phyloP scores from a whole-genome alignment of 1,140 invertebrate genomes.

The Drosophila neocordata region DNA sequence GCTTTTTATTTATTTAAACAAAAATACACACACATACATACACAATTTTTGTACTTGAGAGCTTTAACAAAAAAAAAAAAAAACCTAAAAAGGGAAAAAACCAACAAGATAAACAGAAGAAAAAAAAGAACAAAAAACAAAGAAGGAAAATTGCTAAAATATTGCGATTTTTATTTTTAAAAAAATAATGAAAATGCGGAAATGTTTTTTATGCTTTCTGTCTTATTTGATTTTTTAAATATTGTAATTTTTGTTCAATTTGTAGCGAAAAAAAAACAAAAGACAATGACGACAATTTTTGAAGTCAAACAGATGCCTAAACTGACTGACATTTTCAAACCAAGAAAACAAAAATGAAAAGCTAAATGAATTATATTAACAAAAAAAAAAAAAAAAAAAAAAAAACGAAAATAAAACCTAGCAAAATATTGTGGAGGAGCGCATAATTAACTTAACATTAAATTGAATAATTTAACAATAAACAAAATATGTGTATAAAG shows the following conservation, averaged over 20 bases:
- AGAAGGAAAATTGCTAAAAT: slow-evolving; percentile 30
- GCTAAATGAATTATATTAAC: slow-evolving; percentile 42
- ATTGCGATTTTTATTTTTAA: slow-evolving; percentile 46
- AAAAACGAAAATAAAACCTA: slow-evolving; percentile 49
- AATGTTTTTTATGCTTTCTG: slow-evolving; percentile 43
- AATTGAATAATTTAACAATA: slow-evolving; percentile 28
- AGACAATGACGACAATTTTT: slow-evolving; percentile 76
- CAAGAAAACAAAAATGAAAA: slow-evolving; percentile 41
- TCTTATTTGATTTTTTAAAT: slow-evolving; percentile 36
- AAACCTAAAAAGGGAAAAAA: slow-evolving; percentile 25
- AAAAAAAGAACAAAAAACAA: slow-evolving; percentile 21
- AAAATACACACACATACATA: slow-evolving; percentile 16
- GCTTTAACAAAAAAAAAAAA: slow-evolving; percentile 60
- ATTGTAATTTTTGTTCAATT: slow-evolving; percentile 52
- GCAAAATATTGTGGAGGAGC: slow-evolving; percentile 58
- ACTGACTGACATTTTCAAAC: slow-evolving; percentile 68
- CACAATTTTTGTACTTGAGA: slow-evolving; percentile 74
- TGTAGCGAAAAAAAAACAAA: slow-evolving; percentile 47
- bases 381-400: slow-evolving; percentile 36
- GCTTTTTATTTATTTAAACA: slow-evolving; percentile 63
- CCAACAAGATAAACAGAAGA: slow-evolving; percentile 31
- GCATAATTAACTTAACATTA: slow-evolving; percentile 47
- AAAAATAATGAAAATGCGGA: slow-evolving; percentile 33
- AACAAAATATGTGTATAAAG: slow-evolving; percentile 56
- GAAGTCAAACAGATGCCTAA: slow-evolving; percentile 77